Evolutionary conservation across 2,888 invertebrate genomes (phyloP), one percentile per base, ranked within the genome.

Genomic region (Perizoma affinitatum): DNA sequence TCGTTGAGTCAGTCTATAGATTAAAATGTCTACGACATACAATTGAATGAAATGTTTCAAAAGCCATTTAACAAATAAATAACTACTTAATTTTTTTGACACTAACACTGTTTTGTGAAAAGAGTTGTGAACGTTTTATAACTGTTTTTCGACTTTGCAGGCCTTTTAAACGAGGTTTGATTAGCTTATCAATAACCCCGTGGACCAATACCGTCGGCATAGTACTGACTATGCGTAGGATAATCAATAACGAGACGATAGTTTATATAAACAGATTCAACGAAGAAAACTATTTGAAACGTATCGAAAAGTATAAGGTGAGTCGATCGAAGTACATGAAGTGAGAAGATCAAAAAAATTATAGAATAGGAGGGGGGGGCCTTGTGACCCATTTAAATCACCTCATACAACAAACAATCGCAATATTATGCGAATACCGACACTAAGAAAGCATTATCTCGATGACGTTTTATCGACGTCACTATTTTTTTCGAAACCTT

Each of bases 171-270:
- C 68, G 59, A 41, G 63, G 73, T 42, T 48, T 78, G 7, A 66
- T 62, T 3, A 61, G 61, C 22, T 63, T 86, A 8, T 71, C 78
- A 5, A 65, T 84, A 63, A 78, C 85, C 5, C 88, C 88, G 3
- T 88, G 85, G 86, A 81, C 80, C 0, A 88, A 82, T 56, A 83
- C 86, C 0, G 70, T 86, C 49, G 88, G 88, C 5, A 71, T 81
- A 5, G 44, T 80, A 0, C 67, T 68, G 5, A 75, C 77, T 6
- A 66, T 82, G 59, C 66, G 68, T 33, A 66, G 74, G 43, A 46
- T 86, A 0, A 5, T 77, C 0, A 48, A 70, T 11, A 78, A 80
- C 7, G 71, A 66, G 47, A 78, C 76, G 0, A 48, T 79, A 0
- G 73, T 86, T 5, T 86, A 75, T 62, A 60, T 87, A 11, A 45